phyloP scores from a whole-genome alignment of 2,888 invertebrate genomes.

The Oxystoma pomonae region DNA sequence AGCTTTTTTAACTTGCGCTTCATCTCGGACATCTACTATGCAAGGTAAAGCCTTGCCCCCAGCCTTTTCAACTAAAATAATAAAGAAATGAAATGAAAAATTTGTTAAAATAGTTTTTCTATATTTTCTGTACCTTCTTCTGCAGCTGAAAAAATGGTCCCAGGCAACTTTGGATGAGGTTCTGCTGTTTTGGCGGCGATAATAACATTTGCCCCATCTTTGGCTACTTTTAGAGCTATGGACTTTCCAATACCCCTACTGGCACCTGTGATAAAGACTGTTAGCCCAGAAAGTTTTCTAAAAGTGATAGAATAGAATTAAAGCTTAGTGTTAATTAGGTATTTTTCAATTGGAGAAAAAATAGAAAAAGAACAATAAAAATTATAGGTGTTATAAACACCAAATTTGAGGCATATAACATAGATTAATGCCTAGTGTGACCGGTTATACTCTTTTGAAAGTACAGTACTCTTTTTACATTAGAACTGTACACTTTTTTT shows the following conservation, averaged over 20 bases:
- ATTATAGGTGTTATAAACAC: no score
- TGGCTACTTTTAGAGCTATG: slow-evolving; percentile 88
- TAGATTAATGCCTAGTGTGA: no score
- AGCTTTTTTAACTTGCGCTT: slow-evolving; percentile 67
- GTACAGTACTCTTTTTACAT: no score
- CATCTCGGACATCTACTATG: slow-evolving; percentile 83
- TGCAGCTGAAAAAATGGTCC: slow-evolving; percentile 87
- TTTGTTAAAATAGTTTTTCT: no score
- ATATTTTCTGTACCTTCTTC: slow-evolving; percentile 86
- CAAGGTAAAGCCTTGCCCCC: slow-evolving; percentile 86
- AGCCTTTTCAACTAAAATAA: slow-evolving; percentile 70
- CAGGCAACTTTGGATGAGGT: slow-evolving; percentile 86
- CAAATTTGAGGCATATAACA: no score
- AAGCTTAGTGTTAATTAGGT: not conserved
- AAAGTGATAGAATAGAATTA: slow-evolving; percentile 13
- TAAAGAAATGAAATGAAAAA: not conserved
- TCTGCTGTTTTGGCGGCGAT: slow-evolving; percentile 90
- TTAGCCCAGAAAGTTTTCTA: slow-evolving; percentile 79
- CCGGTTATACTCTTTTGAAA: no score
- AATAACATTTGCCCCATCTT: slow-evolving; percentile 88
- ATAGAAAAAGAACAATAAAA: no score
- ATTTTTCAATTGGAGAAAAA: no score
- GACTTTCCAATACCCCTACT: slow-evolving; percentile 95
- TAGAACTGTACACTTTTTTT: no score
- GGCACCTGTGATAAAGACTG: slow-evolving; percentile 93